Base-by-base conservation (phyloP, 2,113 vertebrate genomes). In the Hemicordylus capensis region DNA sequence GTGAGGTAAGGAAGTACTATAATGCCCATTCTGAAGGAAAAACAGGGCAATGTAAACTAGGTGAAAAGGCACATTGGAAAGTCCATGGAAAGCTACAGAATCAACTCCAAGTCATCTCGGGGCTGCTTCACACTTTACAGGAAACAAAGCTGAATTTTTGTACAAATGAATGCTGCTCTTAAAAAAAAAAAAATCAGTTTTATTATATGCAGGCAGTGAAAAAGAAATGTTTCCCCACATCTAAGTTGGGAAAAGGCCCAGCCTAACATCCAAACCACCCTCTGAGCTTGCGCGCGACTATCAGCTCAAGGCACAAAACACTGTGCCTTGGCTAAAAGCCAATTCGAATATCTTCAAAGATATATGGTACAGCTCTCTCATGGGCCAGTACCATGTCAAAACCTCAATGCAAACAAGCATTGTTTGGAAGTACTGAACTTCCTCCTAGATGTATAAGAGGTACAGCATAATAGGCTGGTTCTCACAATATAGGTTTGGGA, bases 21-120 rank as follows among this genome's bases (percentile, higher is more conserved):
- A 72, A 61, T 79, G 59, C 42, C 66, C 54, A 46, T 78, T 42
- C 64, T 61, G 67, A 72, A 67, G n/a, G 31, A 37, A 17, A 63
- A 61, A 69, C n/a, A 44, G 19, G 69, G 2, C 22, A 19, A 4
- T 5, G 6, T 20, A 79, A 79, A 85, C 22, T 85, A 79, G 76
- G 76, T 85, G 64, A 85, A 79, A 85, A 63, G 42, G 67, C 54
- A 61, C 31, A 17, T 4, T 48, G 54, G 42, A 78, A 54, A 85
- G 37, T 59, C 51, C 75, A 85, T 46, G 12, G 31, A 72, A 85
- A 42, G 54, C 34, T 67, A 85, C 56, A 61, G 17, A 79, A 84
- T n/a, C 34, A n/a, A 20, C 37, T n/a, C 37, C 48, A 51, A 75
- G 28, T 66, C 73, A 76, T 67, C 31, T 19, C 14, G 22, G 31